Percentiles rank a stretch among this genome's conserved stretches.
These are phyloP conservation scores for Aldrovandia affinis DNA, from an alignment of 2,797 vertebrate species.

Conservation along the genomic window DNA sequence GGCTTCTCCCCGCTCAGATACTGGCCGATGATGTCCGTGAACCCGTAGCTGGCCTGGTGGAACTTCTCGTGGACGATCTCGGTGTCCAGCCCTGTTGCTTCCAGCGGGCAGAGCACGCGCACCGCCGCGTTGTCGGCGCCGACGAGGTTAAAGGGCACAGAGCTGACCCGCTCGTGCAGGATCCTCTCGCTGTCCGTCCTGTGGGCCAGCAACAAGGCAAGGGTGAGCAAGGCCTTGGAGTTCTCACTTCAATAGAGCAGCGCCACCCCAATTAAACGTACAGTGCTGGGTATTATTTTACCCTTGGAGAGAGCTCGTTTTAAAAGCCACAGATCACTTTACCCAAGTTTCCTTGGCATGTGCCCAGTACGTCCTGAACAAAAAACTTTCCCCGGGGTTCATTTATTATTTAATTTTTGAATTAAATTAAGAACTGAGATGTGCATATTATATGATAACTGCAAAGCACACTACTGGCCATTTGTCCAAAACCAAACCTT, in stretches of 20 bases:
- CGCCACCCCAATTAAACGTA: not conserved
- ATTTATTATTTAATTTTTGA: not conserved
- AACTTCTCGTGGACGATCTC: slow-evolving; percentile 83
- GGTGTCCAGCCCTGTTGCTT: slow-evolving; percentile 73
- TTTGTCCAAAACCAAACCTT: not conserved
- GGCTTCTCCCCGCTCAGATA: slow-evolving; percentile 86
- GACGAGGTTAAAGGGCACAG: slow-evolving; percentile 77
- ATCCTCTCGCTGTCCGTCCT: slow-evolving; percentile 82
- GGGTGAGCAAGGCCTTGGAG: not conserved
- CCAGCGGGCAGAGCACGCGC: slow-evolving; percentile 77
- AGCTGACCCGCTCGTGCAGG: slow-evolving; percentile 76
- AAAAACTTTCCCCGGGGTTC: not conserved
- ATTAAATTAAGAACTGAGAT: not conserved
- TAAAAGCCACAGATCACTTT: not conserved
- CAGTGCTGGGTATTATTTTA: not conserved
- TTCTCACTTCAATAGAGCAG: not conserved
- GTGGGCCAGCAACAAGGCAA: slow-evolving; percentile 15
- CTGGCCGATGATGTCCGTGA: slow-evolving; percentile 79
- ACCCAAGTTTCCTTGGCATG: not conserved
- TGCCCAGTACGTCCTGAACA: not conserved
- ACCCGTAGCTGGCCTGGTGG: slow-evolving; percentile 75
- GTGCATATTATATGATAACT: not conserved
- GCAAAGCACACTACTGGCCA: not conserved
- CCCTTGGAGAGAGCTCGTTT: not conserved
- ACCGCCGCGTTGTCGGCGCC: slow-evolving; percentile 63